Percentiles rank a stretch among this genome's conserved stretches.
phyloP scores from a whole-genome alignment of 1,140 invertebrate species.

The Drosophila parabipectinata region DNA sequence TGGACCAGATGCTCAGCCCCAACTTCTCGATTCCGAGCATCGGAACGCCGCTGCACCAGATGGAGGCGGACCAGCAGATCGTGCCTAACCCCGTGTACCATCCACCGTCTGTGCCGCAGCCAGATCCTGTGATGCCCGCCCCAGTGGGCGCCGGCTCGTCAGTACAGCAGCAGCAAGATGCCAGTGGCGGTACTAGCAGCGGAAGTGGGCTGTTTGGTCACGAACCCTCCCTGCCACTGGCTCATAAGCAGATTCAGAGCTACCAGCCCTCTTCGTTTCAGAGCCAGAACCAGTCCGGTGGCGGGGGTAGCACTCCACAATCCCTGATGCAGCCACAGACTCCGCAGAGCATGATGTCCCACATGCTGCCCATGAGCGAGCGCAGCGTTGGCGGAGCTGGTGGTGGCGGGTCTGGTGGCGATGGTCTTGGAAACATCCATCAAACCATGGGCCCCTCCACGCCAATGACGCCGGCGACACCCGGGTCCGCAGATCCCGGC shows the following conservation, averaged over 20 bases:
- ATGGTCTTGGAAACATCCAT: slow-evolving; percentile 85
- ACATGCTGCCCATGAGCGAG: slow-evolving; percentile 88
- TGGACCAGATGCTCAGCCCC: slow-evolving; percentile 94
- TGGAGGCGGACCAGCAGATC: slow-evolving; percentile 92
- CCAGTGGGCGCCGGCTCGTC: slow-evolving; percentile 72
- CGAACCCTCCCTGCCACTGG: slow-evolving; percentile 79
- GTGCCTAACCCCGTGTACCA: slow-evolving; percentile 90
- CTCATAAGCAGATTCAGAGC: slow-evolving; percentile 88
- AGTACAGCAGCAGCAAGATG: slow-evolving; percentile 69
- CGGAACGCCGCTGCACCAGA: slow-evolving; percentile 94
- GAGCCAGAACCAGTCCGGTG: slow-evolving; percentile 84
- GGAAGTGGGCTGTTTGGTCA: slow-evolving; percentile 63
- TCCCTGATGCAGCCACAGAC: slow-evolving; percentile 94
- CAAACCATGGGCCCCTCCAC: slow-evolving; percentile 90
- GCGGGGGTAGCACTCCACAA: slow-evolving; percentile 88
- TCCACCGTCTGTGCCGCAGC: slow-evolving; percentile 87
- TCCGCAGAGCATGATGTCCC: slow-evolving; percentile 94
- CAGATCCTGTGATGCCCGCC: slow-evolving; percentile 35
- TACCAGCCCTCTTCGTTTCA: slow-evolving; percentile 66
- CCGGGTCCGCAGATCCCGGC: slow-evolving; percentile 96
- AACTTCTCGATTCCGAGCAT: slow-evolving; percentile 95
- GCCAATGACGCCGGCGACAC: slow-evolving; percentile 97
- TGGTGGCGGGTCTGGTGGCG: slow-evolving; percentile 57
- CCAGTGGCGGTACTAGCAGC: slow-evolving; percentile 27
- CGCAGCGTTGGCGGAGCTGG: slow-evolving; percentile 74